phyloP scores from a whole-genome alignment of 2,888 invertebrate species.

The Ptilodon capucinus region DNA sequence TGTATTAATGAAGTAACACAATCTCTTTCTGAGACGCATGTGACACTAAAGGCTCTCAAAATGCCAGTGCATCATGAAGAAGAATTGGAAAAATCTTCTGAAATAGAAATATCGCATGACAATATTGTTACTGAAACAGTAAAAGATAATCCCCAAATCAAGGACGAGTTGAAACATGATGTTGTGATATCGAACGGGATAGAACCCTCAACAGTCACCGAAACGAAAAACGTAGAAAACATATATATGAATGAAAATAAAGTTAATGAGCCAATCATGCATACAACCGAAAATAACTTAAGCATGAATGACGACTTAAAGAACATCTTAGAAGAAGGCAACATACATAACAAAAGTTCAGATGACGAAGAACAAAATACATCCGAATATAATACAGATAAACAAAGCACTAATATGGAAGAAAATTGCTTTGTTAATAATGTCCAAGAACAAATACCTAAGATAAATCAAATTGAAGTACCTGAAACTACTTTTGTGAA shows the following conservation, averaged over 20 bases:
- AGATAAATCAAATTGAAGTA: background rate
- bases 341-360: background rate
- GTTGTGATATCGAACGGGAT: background rate
- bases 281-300: background rate
- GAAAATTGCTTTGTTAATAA: background rate
- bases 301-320: background rate
- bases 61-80: slow-evolving; percentile 33
- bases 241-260: background rate
- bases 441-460: background rate
- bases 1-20: background rate
- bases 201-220: background rate
- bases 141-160: slow-evolving; percentile 1
- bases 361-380: background rate
- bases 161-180: background rate
- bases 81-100: slow-evolving; percentile 31
- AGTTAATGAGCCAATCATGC: background rate
- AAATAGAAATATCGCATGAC: slow-evolving; percentile 46
- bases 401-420: background rate
- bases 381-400: background rate
- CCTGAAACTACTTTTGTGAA: background rate
- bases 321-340: background rate
- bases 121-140: slow-evolving; percentile 2
- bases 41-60: slow-evolving; percentile 3
- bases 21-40: background rate
- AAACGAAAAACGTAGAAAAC: background rate